phyloP scores from a whole-genome alignment of 1,140 invertebrate genomes.

The Ladona fulva region DNA sequence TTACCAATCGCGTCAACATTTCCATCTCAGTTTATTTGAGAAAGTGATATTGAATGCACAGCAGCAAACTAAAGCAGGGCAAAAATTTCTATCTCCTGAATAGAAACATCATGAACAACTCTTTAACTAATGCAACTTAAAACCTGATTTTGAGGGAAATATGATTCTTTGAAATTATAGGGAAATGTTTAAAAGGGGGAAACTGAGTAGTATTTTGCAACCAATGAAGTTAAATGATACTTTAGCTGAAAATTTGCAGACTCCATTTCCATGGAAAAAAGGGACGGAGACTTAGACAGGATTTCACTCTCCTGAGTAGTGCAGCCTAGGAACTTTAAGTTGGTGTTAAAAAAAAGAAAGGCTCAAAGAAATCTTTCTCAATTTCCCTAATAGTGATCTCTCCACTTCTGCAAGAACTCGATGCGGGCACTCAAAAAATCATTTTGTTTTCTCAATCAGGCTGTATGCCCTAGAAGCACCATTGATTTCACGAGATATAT shows the following conservation, averaged over 20 bases:
- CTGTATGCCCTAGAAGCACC: neutral
- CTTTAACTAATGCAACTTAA: too few species aligned
- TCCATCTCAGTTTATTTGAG: too few species aligned
- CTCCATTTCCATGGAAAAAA: neutral
- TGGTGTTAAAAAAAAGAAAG: neutral
- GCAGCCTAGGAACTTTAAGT: neutral
- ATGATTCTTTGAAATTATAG: too few species aligned
- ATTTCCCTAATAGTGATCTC: neutral
- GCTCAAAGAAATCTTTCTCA: neutral
- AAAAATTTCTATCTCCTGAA: too few species aligned
- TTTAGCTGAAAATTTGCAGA: neutral
- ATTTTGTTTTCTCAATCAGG: neutral
- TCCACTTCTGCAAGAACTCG: neutral
- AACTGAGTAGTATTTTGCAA: too few species aligned
- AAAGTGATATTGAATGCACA: too few species aligned
- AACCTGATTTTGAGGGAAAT: too few species aligned
- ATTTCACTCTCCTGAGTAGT: neutral
- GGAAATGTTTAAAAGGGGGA: too few species aligned
- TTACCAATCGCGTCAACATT: too few species aligned
- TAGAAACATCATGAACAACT: too few species aligned
- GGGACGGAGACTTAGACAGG: neutral
- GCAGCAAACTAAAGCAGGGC: too few species aligned
- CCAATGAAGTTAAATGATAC: too few species aligned
- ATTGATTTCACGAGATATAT: slow-evolving; percentile 3
- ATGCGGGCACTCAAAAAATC: neutral